Conservation (phyloP, 2,797 vertebrate genomes). For the Sparidentex hasta region DNA sequence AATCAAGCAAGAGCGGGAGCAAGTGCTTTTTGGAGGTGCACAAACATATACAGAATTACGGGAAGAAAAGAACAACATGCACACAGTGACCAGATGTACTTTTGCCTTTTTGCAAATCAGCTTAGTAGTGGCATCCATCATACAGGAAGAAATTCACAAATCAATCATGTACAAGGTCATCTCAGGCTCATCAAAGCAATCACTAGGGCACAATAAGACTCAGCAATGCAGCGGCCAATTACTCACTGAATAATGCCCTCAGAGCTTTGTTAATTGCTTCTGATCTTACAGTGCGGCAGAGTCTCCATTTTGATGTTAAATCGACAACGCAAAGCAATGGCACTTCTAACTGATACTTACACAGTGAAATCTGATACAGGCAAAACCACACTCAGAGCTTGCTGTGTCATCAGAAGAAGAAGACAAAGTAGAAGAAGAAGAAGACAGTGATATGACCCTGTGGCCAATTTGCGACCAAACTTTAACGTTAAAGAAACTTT, state of each 20-base stretch:
- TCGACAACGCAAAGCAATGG: conserved; percentile 20
- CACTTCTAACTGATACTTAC: conserved; percentile 35
- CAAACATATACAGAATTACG: not conserved
- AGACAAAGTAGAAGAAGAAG: not conserved
- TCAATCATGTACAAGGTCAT: conserved; percentile 62
- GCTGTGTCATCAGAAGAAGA: conserved; percentile 27
- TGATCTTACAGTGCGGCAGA: conserved; percentile 22
- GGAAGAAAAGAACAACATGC: not conserved
- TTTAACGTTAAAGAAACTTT: conserved; percentile 13
- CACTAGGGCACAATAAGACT: conserved; percentile 38
- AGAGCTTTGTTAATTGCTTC: conserved; percentile 64
- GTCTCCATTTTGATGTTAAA: conserved; percentile 54
- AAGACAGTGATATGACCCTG: not conserved
- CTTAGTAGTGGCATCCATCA: conserved; percentile 19
- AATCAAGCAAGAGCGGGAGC: not conserved
- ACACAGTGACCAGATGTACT: not conserved
- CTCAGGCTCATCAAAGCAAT: conserved; percentile 56
- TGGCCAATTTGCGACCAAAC: conserved; percentile 4
- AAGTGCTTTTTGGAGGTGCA: not conserved
- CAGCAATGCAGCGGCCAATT: conserved; percentile 49
- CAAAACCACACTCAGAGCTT: not conserved
- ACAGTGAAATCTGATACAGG: conserved; percentile 12
- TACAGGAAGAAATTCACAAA: conserved; percentile 22
- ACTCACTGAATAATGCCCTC: conserved; percentile 50
- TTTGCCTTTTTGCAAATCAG: conserved; percentile 7